Evolutionary conservation across 2,888 invertebrate species (phyloP).

Genomic region (Ischnus inquisitorius): DNA sequence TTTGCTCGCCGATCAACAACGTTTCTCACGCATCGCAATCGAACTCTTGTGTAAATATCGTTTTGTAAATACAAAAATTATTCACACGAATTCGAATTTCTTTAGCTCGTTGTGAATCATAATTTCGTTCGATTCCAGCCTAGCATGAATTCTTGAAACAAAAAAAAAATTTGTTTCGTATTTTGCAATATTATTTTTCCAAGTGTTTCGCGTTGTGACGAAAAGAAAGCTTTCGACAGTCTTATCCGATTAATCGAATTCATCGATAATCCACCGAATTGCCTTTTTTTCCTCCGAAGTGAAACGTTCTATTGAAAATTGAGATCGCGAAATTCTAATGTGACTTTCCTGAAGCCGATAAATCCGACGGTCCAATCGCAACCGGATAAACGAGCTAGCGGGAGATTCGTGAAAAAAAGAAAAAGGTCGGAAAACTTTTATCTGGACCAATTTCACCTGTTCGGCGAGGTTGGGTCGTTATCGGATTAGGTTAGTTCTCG

Average conservation of each 20-base stretch:
- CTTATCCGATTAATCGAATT: background rate
- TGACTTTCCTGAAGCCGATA: background rate
- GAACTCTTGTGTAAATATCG: background rate
- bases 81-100: slow-evolving; percentile 7
- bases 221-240: background rate
- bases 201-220: background rate
- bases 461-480: slow-evolving; percentile 39
- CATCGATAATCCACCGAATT: background rate
- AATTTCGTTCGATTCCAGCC: background rate
- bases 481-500: slow-evolving; percentile 52
- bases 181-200: background rate
- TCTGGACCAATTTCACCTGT: slow-evolving; percentile 58
- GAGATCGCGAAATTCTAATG: background rate
- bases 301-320: background rate
- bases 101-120: slow-evolving; percentile 16
- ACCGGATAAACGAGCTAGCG: slow-evolving; percentile 54
- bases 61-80: background rate
- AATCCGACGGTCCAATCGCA: slow-evolving; percentile 2
- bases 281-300: background rate
- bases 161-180: background rate
- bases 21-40: background rate
- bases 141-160: background rate
- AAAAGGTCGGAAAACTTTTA: slow-evolving; percentile 15
- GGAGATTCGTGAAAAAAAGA: slow-evolving; percentile 1
- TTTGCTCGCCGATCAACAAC: background rate